Conservation (phyloP, 2,888 invertebrate species). For the Salticus scenicus region DNA sequence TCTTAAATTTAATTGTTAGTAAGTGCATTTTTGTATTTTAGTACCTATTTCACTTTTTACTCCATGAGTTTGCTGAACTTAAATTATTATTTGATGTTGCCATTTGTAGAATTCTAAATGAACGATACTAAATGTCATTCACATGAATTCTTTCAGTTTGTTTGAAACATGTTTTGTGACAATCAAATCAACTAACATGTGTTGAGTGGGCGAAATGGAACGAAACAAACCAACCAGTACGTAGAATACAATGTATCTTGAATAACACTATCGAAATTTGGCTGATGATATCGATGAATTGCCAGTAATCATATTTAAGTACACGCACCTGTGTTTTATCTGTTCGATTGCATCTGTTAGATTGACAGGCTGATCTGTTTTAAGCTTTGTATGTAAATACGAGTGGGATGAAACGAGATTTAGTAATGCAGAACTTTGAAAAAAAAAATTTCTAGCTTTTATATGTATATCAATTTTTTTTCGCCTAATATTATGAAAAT, state of each 20-base stretch:
- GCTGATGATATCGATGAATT: not conserved
- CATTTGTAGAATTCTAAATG: not conserved
- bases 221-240: not conserved
- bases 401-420: too few species aligned
- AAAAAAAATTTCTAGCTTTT: too few species aligned
- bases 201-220: not conserved
- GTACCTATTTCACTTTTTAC: not conserved
- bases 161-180: not conserved
- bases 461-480: too few species aligned
- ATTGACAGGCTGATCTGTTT: not conserved
- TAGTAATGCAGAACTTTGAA: too few species aligned
- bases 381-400: not conserved
- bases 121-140: not conserved
- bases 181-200: not conserved
- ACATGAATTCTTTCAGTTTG: not conserved
- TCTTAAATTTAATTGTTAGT: too few species aligned
- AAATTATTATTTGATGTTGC: slow-evolving; percentile 11
- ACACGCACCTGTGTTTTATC: not conserved
- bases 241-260: not conserved
- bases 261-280: slow-evolving; percentile 2
- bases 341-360: not conserved
- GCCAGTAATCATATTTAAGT: not conserved
- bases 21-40: too few species aligned
- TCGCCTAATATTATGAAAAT: too few species aligned
- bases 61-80: not conserved